Base-by-base conservation (phyloP, 2,888 invertebrate species). In the Ochropleura plecta region DNA sequence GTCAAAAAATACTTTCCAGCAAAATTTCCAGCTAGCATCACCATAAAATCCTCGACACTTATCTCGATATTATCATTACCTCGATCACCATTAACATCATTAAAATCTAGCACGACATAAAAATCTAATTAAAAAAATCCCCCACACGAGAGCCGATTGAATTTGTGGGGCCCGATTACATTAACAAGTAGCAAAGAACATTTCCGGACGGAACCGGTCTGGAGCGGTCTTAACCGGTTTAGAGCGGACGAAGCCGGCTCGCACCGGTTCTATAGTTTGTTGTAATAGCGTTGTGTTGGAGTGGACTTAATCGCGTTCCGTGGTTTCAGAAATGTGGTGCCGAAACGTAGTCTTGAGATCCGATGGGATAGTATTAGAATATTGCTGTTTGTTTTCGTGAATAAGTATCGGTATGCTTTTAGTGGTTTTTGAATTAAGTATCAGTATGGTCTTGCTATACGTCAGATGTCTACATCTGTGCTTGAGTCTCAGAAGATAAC, bases 91-190 rank as follows among this genome's bases (percentile, higher is more conserved):
- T 86, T 86, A 86, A 62, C 64, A 64, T 80, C 75, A 80, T 86
- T 85, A 85, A 83, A 82, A 83, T 73, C 66, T 59, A 81, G 70
- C 51, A 60, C 73, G 53, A 66, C 70, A 78, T 76, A 75, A 81
- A 79, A 84, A 78, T 77, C 76, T 65, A 83, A 81, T 81, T 84
- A 70, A 81, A 86, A 83, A 86, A 86, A 79, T 72, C 73, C 76
- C 48, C 66, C 66, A 59, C 69, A 85, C 77, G 81, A 82, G 87
- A 85, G 86, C 84, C 88, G 90, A 94, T 94, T 92, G 92, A 91
- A 92, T 94, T 94, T 94, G 93, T 91, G 92, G 92, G 91, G 90
- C 91, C 88, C 91, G 93, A 94, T 94, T 93, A 92, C 93, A 94
- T 95, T 95, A 95, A 91, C 93, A 91, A 93, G 92, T 91, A 91